Percentiles rank a stretch among this genome's conserved stretches.
phyloP scores from a whole-genome alignment of 2,888 invertebrate species.

The Diplazon laetatorius region DNA sequence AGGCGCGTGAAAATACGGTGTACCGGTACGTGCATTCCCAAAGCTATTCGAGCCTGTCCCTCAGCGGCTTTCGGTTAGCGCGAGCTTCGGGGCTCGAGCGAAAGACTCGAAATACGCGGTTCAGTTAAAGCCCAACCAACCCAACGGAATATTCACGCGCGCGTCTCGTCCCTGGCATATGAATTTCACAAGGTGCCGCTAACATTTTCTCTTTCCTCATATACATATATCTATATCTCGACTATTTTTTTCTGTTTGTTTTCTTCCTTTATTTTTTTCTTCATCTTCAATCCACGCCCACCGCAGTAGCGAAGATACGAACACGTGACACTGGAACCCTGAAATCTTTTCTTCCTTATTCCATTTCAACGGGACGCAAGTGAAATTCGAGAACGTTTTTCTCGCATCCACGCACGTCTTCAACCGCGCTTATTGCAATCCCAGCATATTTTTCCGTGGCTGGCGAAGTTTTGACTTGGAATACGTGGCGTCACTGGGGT shows the following conservation, averaged over 20 bases:
- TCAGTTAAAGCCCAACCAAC: constrained; percentile 12
- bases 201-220: constrained; percentile 41
- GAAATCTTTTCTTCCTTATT: background rate
- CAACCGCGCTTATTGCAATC: constrained; percentile 20
- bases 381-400: constrained; percentile 10
- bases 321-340: background rate
- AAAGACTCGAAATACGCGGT: background rate
- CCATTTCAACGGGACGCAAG: background rate
- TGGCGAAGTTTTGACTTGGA: constrained; percentile 23
- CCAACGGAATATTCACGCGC: constrained; percentile 60
- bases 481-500: background rate
- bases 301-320: background rate
- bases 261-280: constrained; percentile 13
- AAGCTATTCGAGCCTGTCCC: constrained; percentile 9
- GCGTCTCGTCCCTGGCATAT: constrained; percentile 66
- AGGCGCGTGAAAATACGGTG: background rate
- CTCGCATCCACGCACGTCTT: background rate
- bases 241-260: constrained; percentile 29
- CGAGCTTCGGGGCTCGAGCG: background rate
- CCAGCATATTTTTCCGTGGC: constrained; percentile 18
- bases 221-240: too few relatives aligned
- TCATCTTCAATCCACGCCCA: background rate
- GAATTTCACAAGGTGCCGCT: constrained; percentile 64
- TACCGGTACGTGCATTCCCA: background rate
- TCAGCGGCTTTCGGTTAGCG: constrained; percentile 13